A percentile compares a stretch with the other conserved stretches of the same genome.
Conservation (phyloP, 2,888 invertebrate genomes). For the Lepidocyrtoides sp. region DNA sequence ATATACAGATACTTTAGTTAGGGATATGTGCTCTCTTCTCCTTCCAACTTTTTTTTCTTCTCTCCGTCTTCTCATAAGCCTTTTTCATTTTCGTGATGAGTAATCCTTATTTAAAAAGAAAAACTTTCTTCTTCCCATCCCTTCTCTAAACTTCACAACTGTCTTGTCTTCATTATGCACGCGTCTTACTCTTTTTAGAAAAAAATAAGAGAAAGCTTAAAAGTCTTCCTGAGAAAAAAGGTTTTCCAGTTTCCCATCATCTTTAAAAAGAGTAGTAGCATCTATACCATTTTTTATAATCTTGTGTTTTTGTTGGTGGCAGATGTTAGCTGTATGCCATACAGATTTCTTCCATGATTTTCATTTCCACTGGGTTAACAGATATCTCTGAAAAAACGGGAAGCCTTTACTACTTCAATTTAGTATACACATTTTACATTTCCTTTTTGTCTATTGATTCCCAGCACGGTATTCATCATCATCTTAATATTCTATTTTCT, state of each 20-base stretch:
- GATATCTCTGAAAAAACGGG: neutral
- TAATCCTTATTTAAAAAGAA: constrained; percentile 72
- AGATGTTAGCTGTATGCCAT: constrained; percentile 47
- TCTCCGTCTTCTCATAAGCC: neutral
- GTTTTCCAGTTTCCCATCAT: neutral
- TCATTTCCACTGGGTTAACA: neutral
- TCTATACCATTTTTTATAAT: neutral
- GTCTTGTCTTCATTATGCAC: constrained; percentile 63
- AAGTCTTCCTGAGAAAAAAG: constrained; percentile 19
- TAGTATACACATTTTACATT: neutral
- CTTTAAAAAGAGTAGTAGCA: neutral
- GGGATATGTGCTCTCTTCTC: too few species aligned
- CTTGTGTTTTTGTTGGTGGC: constrained; percentile 46
- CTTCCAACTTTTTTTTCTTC: constrained; percentile 40
- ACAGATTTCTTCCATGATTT: constrained; percentile 51
- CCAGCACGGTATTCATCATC: too few species aligned
- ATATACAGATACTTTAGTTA: too few species aligned
- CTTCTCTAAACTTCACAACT: constrained; percentile 18
- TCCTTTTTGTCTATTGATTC: too few species aligned
- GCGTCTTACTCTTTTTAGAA: constrained; percentile 7
- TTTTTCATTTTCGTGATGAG: constrained; percentile 49
- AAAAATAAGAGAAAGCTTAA: constrained; percentile 21
- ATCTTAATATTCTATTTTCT: too few species aligned
- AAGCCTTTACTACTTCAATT: neutral
- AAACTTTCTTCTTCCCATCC: constrained; percentile 47